Evolutionary conservation across 2,888 invertebrate species (phyloP).

Genomic region (Phania funesta): DNA sequence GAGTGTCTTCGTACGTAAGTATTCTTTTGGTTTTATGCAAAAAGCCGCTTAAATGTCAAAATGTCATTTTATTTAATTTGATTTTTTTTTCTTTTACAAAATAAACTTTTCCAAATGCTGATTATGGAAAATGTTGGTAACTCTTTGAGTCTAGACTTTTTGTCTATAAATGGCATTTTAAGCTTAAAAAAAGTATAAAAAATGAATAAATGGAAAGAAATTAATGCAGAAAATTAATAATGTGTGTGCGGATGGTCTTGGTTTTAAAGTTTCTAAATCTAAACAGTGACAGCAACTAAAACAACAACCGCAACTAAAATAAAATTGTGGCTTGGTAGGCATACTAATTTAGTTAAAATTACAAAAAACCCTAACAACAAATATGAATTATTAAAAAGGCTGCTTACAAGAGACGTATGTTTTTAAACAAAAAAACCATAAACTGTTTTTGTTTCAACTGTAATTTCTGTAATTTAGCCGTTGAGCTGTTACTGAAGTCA

Average conservation of each 20-base stretch:
- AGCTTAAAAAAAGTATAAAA: slow-evolving; percentile 9
- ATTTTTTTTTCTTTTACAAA: slow-evolving; percentile 12
- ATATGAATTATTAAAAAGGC: slow-evolving; percentile 66
- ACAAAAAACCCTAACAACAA: slow-evolving; percentile 29
- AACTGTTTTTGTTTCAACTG: slow-evolving; percentile 15
- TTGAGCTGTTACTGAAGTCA: slow-evolving; percentile 1
- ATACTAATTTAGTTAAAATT: slow-evolving; percentile 60
- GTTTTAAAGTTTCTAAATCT: slow-evolving; percentile 54
- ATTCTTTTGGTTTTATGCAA: slow-evolving; percentile 60
- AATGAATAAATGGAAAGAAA: slow-evolving; percentile 38
- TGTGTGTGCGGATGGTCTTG: slow-evolving; percentile 28
- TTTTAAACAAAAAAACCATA: neutral
- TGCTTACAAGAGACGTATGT: neutral
- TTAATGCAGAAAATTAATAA: slow-evolving; percentile 67
- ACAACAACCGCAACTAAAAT: slow-evolving; percentile 30
- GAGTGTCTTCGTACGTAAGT: slow-evolving; percentile 6
- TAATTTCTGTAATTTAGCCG: slow-evolving; percentile 33
- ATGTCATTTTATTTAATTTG: slow-evolving; percentile 59
- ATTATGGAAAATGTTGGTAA: slow-evolving; percentile 55
- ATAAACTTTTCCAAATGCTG: slow-evolving; percentile 39
- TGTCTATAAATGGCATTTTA: slow-evolving; percentile 63
- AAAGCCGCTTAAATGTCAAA: slow-evolving; percentile 68
- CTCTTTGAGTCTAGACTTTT: slow-evolving; percentile 65
- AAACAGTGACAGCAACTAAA: slow-evolving; percentile 44
- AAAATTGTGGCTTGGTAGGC: slow-evolving; percentile 53